Percentiles rank a stretch among this genome's conserved stretches.
These are phyloP conservation scores for Gymnarchus niloticus DNA, from an alignment of 2,113 vertebrate species.

Conservation along the genomic window DNA sequence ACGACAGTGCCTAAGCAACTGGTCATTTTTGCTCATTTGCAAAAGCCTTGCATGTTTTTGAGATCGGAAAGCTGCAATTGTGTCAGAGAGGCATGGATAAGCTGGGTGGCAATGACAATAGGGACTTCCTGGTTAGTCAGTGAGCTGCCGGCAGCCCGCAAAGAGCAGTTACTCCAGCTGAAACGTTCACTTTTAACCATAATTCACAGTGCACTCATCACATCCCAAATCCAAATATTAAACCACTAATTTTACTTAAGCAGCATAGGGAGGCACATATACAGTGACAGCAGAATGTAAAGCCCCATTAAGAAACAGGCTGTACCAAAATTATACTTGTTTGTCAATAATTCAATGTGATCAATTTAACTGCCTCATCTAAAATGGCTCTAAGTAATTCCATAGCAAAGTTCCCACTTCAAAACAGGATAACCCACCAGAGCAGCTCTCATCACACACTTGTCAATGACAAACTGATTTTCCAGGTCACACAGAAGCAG, in stretches of 20 bases:
- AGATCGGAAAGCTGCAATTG: not conserved
- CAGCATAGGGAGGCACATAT: not conserved
- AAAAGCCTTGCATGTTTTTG: too few species aligned
- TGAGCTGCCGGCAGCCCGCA: not conserved
- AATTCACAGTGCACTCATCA: not conserved
- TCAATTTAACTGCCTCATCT: not conserved
- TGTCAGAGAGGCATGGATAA: not conserved
- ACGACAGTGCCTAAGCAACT: not conserved
- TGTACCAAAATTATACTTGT: not conserved
- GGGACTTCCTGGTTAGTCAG: slow-evolving; percentile 11
- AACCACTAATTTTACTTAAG: not conserved
- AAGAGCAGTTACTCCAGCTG: not conserved
- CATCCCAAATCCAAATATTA: not conserved
- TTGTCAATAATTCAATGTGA: not conserved
- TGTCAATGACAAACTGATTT: not conserved
- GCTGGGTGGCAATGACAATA: not conserved
- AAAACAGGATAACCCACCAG: not conserved
- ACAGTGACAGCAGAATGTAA: not conserved
- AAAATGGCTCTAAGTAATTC: not conserved
- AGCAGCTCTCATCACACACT: not conserved
- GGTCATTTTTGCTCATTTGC: not conserved
- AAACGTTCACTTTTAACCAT: not conserved
- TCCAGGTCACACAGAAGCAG: not conserved
- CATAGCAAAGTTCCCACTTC: not conserved
- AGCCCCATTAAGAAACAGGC: not conserved